Evolutionary conservation across 2,888 invertebrate species (phyloP), one percentile per base, ranked within the genome.

Genomic region (Autographa gamma): DNA sequence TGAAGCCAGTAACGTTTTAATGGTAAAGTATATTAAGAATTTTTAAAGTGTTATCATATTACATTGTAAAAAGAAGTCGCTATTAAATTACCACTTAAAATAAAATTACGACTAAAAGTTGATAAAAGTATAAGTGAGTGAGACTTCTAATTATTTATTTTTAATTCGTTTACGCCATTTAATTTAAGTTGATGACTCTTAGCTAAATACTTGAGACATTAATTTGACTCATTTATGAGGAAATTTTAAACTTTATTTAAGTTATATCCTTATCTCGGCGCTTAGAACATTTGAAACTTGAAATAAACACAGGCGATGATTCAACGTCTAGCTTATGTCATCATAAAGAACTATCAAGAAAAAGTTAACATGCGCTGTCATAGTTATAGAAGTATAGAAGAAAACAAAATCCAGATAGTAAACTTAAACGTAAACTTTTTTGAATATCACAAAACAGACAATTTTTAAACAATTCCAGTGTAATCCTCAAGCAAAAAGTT

Each of bases 401-500:
- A 25, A 25, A 25, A 25, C 25, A 38, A 38, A 38, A 38, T 38
- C 38, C 7, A 41, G 13, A 41, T 13, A 41, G 13, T 11, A 41
- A 41, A 11, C 9, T 11, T 11, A 11, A 41, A 25, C 19, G 41
- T 11, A 60, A 52, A 11, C 48, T 32, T 18, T 32, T 32, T 25
- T 25, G 1, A 2, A 25, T 25, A 25, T 2, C 25, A 25, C 25
- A 32, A 52, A 13, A 6, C 5, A 41, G 9, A 7, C 8, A 11
- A 48, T 14, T 1, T 43, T 43, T 66, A 52, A 4, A 32, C 6
- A 56, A 56, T 38, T 59, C 11, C n/a, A 56, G 14, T 58, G 52
- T 19, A 62, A n/a, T 0, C 16, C 14, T 11, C 9, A 16, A 56
- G 18, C 48, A 13, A 61, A 54, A 63, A 54, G 16, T 66, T 69